Evolutionary conservation across 2,113 vertebrate genomes (phyloP).

Genomic region (Rhinichthys klamathensis): DNA sequence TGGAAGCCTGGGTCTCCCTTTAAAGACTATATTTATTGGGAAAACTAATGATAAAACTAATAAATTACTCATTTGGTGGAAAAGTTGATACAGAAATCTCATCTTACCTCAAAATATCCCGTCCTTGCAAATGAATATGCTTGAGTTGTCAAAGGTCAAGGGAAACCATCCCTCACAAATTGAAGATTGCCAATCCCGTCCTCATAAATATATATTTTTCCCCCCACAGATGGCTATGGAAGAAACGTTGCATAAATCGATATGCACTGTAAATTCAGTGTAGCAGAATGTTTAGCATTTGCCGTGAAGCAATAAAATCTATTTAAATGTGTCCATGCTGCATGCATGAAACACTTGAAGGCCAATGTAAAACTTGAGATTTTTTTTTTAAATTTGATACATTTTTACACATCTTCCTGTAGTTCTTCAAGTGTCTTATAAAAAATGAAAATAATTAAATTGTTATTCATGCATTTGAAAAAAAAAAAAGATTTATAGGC

Average conservation of each 20-base stretch:
- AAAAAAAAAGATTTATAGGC: neutral
- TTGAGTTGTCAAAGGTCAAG: constrained; percentile 12
- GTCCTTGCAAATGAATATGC: neutral
- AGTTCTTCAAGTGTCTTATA: neutral
- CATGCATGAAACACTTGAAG: constrained; percentile 41
- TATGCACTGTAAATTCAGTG: constrained; percentile 51
- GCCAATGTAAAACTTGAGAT: constrained; percentile 4
- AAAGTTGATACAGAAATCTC: neutral
- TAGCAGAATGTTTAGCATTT: constrained; percentile 26
- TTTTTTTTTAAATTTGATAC: no score
- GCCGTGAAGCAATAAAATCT: constrained; percentile 7
- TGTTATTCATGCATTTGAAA: constrained; percentile 17
- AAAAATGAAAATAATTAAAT: neutral
- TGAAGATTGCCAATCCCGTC: constrained; percentile 20
- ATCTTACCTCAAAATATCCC: constrained; percentile 7
- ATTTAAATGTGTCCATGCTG: constrained; percentile 39
- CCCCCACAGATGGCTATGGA: neutral
- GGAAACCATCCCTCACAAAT: neutral
- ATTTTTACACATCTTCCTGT: neutral
- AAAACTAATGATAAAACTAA: neutral
- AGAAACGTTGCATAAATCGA: constrained; percentile 39
- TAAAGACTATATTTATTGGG: neutral
- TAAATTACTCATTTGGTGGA: neutral
- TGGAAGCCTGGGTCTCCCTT: no score
- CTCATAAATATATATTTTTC: constrained; percentile 47